A percentile compares a stretch with the other conserved stretches of the same genome.
Evolutionary conservation across 2,888 invertebrate genomes (phyloP).

Genomic region (Tiphia femorata): DNA sequence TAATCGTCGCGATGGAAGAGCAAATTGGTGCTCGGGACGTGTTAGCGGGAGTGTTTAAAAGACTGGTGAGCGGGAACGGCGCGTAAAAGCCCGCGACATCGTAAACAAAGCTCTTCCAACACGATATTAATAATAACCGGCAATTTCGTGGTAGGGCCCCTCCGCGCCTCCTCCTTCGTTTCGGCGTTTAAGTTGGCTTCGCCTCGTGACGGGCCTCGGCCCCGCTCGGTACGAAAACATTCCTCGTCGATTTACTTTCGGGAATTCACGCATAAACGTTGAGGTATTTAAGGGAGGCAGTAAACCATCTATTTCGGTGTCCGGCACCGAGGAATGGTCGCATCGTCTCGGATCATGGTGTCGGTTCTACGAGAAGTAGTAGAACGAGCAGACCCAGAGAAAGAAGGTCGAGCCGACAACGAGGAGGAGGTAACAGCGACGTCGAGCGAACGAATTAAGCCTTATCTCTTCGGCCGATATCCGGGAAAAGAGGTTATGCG

Average conservation of each 20-base stretch:
- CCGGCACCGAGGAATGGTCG: slow-evolving; percentile 36
- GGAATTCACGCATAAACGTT: slow-evolving; percentile 66
- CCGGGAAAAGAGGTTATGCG: too few relatives aligned
- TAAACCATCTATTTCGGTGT: slow-evolving; percentile 67
- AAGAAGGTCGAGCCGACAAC: too few relatives aligned
- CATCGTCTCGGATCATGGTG: slow-evolving; percentile 29
- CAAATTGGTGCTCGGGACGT: too few relatives aligned
- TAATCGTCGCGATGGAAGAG: too few relatives aligned
- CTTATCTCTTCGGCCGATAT: too few relatives aligned
- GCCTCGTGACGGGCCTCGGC: slow-evolving; percentile 51
- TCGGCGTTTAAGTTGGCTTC: slow-evolving; percentile 61
- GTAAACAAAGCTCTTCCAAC: slow-evolving; percentile 50
- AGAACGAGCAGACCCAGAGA: too few relatives aligned
- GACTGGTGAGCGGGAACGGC: too few relatives aligned
- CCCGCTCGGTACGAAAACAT: slow-evolving; percentile 65
- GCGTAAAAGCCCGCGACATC: slow-evolving; percentile 46
- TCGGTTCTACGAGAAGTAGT: too few relatives aligned
- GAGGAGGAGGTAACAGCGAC: too few relatives aligned
- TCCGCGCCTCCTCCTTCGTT: too few relatives aligned
- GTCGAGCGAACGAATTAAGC: too few relatives aligned
- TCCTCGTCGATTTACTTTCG: slow-evolving; percentile 67
- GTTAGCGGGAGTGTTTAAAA: too few relatives aligned
- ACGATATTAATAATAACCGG: slow-evolving; percentile 58
- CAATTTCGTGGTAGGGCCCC: slow-evolving; percentile 20
- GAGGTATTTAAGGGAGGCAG: slow-evolving; percentile 67